These are phyloP conservation scores for Hydrotaea diabolus DNA, from an alignment of 2,888 invertebrate genomes.

Conservation along the genomic window DNA sequence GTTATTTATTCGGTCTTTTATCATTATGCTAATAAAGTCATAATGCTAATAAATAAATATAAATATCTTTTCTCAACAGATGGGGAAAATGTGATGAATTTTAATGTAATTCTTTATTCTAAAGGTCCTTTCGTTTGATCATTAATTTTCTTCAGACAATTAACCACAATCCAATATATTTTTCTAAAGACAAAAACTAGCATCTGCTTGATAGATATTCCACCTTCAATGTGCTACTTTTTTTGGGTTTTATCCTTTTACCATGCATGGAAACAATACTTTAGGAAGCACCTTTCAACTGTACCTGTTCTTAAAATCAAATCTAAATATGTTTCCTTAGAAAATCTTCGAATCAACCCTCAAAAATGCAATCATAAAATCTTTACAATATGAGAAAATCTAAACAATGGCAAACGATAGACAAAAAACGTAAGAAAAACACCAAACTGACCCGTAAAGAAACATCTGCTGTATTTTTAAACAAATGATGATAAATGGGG, in stretches of 20 bases:
- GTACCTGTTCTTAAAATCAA: neutral
- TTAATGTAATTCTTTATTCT: no score
- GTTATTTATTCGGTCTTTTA: no score
- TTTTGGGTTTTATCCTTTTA: neutral
- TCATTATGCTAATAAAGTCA: no score
- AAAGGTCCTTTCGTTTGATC: neutral
- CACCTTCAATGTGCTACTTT: neutral
- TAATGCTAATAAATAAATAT: no score
- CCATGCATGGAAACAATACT: neutral
- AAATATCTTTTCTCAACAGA: no score
- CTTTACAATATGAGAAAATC: neutral
- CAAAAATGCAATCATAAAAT: neutral
- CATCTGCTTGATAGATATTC: neutral
- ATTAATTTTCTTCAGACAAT: neutral
- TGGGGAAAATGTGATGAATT: no score
- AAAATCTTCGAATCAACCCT: neutral
- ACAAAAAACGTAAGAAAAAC: neutral
- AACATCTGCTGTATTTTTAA: constrained; percentile 17
- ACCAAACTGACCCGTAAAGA: neutral
- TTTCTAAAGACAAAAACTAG: neutral
- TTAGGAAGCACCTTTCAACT: neutral
- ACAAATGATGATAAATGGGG: constrained; percentile 22
- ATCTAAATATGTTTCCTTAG: neutral
- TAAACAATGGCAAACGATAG: neutral
- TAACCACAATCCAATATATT: neutral